Percentiles rank a stretch among this genome's conserved stretches.
These are phyloP conservation scores for Crotophaga sulcirostris DNA, from an alignment of 2,113 vertebrate species.

Conservation along the genomic window DNA sequence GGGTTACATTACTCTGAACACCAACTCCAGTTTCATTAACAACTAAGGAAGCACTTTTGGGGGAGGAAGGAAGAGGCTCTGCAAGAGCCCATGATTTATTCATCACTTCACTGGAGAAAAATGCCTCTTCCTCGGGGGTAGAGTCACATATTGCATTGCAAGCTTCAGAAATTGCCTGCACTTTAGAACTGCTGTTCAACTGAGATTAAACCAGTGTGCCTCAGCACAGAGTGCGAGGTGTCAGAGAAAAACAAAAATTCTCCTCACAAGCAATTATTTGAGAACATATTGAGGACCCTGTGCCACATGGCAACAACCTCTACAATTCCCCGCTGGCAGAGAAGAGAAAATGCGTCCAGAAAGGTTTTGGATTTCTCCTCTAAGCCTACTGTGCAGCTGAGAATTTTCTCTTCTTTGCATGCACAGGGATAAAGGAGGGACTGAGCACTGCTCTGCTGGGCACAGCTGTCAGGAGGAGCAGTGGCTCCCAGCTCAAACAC, in stretches of 20 bases:
- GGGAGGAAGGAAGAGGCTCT: slow-evolving; percentile 57
- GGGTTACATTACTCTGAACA: not conserved
- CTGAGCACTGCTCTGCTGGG: not conserved
- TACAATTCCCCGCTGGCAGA: not conserved
- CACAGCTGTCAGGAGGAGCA: not conserved
- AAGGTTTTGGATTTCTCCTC: not conserved
- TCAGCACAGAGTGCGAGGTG: not conserved
- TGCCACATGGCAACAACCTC: not conserved
- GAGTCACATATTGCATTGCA: slow-evolving; percentile 21
- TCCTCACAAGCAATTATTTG: slow-evolving; percentile 17
- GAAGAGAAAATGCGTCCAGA: not conserved
- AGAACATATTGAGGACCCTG: not conserved
- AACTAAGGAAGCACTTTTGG: slow-evolving; percentile 50
- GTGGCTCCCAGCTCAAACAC: not conserved
- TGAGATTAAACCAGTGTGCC: not conserved
- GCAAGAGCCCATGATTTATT: slow-evolving; percentile 60
- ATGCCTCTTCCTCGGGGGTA: slow-evolving; percentile 30
- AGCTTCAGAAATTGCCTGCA: slow-evolving; percentile 44
- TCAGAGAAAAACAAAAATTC: slow-evolving; percentile 2
- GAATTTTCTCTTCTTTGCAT: not conserved
- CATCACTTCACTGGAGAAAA: slow-evolving; percentile 37
- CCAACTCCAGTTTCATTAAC: slow-evolving; percentile 52
- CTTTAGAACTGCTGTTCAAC: not conserved
- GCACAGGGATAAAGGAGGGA: not conserved
- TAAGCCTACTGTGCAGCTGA: not conserved